Evolutionary conservation across 2,888 invertebrate genomes (phyloP), one percentile per base, ranked within the genome.

Genomic region (Mythimna loreyi): DNA sequence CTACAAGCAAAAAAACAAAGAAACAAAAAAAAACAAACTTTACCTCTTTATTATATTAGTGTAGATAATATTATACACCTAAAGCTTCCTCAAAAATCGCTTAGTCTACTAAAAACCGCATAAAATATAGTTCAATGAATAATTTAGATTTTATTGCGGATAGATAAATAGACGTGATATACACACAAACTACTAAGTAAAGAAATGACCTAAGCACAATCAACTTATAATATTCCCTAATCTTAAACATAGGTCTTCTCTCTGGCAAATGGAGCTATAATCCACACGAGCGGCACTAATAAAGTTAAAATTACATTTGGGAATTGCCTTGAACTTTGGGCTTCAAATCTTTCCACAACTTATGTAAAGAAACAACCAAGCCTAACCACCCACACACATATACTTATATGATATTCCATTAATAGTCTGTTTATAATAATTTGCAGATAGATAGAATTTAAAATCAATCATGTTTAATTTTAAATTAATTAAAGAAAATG

Each of bases 351-450:
- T 19, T 21, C 28, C 36, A 33, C 16, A 43, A 50, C 40, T 64
- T 47, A 50, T 23, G 25, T 47, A 49, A 60, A 52, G 5, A 21
- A 52, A 47, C 40, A 16, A 40, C 40, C 16, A 67, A n/a, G 47
- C 23, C 6, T 36, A 19, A 25, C 0, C 47, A 33, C 47, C 72
- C 59, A 57, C 78, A 52, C 50, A 52, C 28, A 13, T 1, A 9
- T 3, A 52, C 28, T 11, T 50, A 7, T 19, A 49, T 61, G 36
- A 65, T 65, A 36, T 57, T 72, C 25, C n/a, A 25, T 45, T 7
- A 16, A 25, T 45, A 45, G 52, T 28, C 50, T 21, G 21, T 71
- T 49, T 60, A 52, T 52, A 59, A 63, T 59, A 59, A 63, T 59
- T 67, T 45, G 77, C 8, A 36, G 7, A 47, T n/a, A 9, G 19